Evolutionary conservation across 2,113 vertebrate genomes (phyloP).

Genomic region (Hoplias malabaricus): DNA sequence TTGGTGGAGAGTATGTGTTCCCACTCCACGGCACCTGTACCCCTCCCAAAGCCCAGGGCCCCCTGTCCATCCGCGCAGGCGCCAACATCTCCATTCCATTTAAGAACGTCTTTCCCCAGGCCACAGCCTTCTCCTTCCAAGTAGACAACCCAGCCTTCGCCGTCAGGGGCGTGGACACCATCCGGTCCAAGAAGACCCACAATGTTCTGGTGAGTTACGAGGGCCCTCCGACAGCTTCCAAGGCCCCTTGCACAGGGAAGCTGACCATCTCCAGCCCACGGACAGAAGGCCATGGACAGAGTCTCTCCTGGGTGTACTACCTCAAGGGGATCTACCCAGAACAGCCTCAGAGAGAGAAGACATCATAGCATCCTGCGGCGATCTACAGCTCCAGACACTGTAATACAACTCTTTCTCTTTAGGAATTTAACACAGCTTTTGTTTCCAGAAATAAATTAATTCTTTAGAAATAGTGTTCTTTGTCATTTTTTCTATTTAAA

Average conservation of each 20-base stretch:
- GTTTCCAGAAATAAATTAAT: background rate
- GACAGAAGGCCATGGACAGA: constrained; percentile 51
- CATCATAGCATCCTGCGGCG: constrained; percentile 4
- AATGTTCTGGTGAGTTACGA: constrained; percentile 73
- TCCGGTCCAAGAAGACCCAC: constrained; percentile 75
- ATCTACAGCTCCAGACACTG: background rate
- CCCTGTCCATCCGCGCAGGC: constrained; percentile 70
- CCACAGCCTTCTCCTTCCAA: constrained; percentile 68
- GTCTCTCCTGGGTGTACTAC: constrained; percentile 81
- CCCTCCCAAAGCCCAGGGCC: constrained; percentile 82
- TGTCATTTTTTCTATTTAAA: background rate
- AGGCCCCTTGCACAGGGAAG: constrained; percentile 68
- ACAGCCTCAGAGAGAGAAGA: constrained; percentile 43
- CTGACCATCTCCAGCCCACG: constrained; percentile 73
- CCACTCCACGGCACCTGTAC: constrained; percentile 76
- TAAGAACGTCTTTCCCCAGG: constrained; percentile 82
- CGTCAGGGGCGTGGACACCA: constrained; percentile 62
- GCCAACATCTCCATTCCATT: constrained; percentile 78
- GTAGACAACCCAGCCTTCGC: constrained; percentile 79
- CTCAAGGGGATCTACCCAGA: constrained; percentile 71
- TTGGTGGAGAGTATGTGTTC: constrained; percentile 76
- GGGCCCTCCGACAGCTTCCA: constrained; percentile 48
- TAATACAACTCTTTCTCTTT: background rate
- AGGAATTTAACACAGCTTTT: background rate
- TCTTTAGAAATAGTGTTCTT: background rate